Evolutionary conservation across 2,113 vertebrate species (phyloP).

Genomic region (Hippopotamus amphibius): DNA sequence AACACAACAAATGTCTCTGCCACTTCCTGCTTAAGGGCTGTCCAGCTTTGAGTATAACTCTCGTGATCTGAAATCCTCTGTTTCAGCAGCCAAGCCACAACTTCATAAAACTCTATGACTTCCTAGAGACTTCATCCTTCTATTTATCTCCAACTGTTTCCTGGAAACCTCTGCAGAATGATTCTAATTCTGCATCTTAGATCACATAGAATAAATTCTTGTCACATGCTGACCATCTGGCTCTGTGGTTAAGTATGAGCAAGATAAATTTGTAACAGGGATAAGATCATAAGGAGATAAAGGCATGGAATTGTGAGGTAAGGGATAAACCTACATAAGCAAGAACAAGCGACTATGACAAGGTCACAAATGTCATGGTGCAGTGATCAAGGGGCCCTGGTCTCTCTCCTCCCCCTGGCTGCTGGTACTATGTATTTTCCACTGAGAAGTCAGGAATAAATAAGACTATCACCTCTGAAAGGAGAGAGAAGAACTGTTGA

Average conservation of each 20-base stretch:
- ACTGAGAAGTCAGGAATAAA: background rate
- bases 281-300: background rate
- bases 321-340: background rate
- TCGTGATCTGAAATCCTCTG: background rate
- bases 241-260: background rate
- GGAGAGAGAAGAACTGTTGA: background rate
- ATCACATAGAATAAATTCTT: background rate
- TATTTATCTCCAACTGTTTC: background rate
- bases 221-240: background rate
- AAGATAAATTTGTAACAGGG: background rate
- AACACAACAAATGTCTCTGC: background rate
- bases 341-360: background rate
- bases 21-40: background rate
- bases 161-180: background rate
- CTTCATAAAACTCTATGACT: background rate
- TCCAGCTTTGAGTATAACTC: background rate
- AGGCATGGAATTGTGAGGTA: background rate
- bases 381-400: background rate
- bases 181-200: conserved; percentile 2
- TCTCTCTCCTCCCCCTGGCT: background rate
- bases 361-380: background rate
- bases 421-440: background rate
- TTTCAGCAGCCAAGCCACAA: background rate
- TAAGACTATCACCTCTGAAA: background rate
- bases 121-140: background rate